A percentile compares a stretch with the other conserved stretches of the same genome.
Conservation (phyloP, 2,888 invertebrate species). For the Galeruca laticollis region DNA sequence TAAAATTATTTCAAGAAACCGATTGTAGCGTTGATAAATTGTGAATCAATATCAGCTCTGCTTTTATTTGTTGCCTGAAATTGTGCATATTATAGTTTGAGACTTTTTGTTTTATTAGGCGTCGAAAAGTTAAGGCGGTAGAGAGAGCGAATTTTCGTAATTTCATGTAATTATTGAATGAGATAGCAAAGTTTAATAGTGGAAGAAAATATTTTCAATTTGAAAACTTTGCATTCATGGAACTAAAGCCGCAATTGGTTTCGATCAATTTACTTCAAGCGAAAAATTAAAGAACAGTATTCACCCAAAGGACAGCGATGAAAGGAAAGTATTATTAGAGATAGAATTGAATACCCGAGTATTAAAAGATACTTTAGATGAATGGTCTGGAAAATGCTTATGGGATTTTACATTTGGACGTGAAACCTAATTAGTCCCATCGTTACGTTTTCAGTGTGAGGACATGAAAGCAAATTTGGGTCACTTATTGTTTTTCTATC, state of each 20-base stretch:
- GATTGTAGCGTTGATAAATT: no score
- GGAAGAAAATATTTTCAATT: not conserved
- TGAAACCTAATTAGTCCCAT: conserved; percentile 24
- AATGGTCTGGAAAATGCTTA: conserved; percentile 33
- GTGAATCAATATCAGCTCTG: no score
- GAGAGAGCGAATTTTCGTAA: not conserved
- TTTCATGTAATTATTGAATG: not conserved
- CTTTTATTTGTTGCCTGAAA: no score
- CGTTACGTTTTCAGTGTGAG: conserved; percentile 8
- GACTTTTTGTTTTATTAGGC: not conserved
- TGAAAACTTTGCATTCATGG: not conserved
- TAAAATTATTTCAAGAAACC: no score
- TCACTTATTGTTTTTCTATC: conserved; percentile 14
- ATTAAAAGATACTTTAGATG: conserved; percentile 28
- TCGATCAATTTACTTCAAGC: conserved; percentile 25
- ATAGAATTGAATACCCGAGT: conserved; percentile 19
- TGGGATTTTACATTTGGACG: conserved; percentile 29
- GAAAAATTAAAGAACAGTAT: conserved; percentile 30
- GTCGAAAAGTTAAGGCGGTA: not conserved
- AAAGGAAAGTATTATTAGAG: conserved; percentile 31
- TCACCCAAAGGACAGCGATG: conserved; percentile 18
- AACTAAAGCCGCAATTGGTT: conserved; percentile 22
- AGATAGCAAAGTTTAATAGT: conserved; percentile 1
- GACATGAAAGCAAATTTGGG: conserved; percentile 11
- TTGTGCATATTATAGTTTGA: conserved; percentile 1